These are phyloP conservation scores for Xenops minutus DNA, from an alignment of 2,797 vertebrate species.

Conservation along the genomic window DNA sequence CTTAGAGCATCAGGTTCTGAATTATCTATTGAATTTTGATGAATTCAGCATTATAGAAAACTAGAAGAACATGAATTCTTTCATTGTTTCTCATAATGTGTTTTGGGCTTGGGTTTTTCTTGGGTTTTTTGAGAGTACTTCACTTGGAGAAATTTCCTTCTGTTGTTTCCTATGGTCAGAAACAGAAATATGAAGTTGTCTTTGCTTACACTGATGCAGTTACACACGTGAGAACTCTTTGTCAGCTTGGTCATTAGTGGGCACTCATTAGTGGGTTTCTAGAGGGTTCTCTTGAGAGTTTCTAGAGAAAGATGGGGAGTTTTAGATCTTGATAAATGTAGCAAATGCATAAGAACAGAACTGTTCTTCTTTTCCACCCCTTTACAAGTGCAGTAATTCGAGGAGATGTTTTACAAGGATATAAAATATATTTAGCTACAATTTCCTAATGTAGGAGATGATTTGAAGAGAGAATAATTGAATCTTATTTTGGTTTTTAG, in stretches of 20 bases:
- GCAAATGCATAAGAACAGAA: neutral
- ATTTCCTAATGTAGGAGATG: neutral
- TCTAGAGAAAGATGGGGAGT: neutral
- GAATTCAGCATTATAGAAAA: neutral
- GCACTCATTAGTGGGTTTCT: neutral
- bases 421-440: neutral
- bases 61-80: neutral
- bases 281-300: neutral
- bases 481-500: neutral
- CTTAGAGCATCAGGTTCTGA: neutral
- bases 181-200: neutral
- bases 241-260: neutral
- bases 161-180: neutral
- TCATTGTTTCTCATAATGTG: neutral
- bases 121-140: neutral
- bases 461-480: neutral
- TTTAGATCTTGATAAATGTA: neutral
- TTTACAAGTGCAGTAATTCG: neutral
- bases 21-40: neutral
- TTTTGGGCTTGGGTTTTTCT: neutral
- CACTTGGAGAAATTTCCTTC: neutral
- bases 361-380: neutral
- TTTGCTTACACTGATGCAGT: neutral
- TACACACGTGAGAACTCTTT: neutral
- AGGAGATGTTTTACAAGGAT: neutral